Base-by-base conservation (phyloP, 2,888 invertebrate genomes). In the Aphodius sticticus region DNA sequence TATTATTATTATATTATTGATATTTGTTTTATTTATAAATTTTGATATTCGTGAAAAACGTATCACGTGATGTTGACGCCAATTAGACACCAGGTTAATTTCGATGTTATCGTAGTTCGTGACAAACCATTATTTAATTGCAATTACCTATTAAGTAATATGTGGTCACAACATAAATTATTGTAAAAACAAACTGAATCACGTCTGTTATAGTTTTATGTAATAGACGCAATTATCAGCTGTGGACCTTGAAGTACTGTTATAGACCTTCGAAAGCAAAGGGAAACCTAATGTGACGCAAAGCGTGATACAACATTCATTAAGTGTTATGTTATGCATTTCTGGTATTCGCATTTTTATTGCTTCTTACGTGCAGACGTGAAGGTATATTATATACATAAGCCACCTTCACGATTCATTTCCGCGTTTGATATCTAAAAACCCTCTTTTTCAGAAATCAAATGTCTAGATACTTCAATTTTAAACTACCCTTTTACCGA, bases 311-410 rank as follows among this genome's bases (percentile, higher is more conserved):
- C 74, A 74, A 74, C 37, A 74, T 74, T 74, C 36, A 36, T 74
- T 74, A 74, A 74, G 74, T 74, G 74, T 74, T 74, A 71, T 71
- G 74, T 74, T 74, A 74, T 74, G 74, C 37, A 74, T 37, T n/a
- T 15, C 36, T 35, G 74, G 74, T 35, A 74, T 74, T 74, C 74
- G 74, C n/a, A 36, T 74, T 74, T 74, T 74, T 74, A 74, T 74
- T 37, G 16, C 36, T 74, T 9, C 35, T 70, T 53, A 53, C 12
- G 7, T 53, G 53, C 53, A 53, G 53, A 53, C 53, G 53, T 53
- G 53, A 53, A 53, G 53, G 53, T 53, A 53, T 53, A 53, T 53
- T 53, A 53, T 53, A 7, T 53, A 12, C 53, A 53, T 53, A 53
- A 53, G 12, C 7, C 53, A 53, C 53, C 53, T 53, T 53, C 53